A percentile compares a stretch with the other conserved stretches of the same genome.
These are phyloP conservation scores for Patella vulgata DNA, from an alignment of 1,140 invertebrate genomes.

Conservation along the genomic window DNA sequence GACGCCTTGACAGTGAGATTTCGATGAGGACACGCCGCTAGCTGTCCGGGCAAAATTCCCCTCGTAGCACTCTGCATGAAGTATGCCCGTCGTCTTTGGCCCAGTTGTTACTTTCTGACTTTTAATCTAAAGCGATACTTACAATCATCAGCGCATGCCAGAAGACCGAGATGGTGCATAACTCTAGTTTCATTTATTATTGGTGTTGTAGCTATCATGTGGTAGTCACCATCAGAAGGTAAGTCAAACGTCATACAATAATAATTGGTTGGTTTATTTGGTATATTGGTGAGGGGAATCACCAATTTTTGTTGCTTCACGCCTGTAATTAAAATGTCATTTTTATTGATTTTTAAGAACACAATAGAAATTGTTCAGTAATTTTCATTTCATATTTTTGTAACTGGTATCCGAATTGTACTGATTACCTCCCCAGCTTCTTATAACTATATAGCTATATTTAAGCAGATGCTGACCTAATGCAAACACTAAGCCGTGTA, in stretches of 20 bases:
- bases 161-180: constrained; percentile 47
- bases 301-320: not conserved
- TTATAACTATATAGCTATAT: no score
- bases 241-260: constrained; percentile 18
- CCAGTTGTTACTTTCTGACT: no score
- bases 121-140: no score
- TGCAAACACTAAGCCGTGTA: no score
- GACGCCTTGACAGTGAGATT: no score
- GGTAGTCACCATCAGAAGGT: constrained; percentile 11
- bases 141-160: constrained; percentile 37
- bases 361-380: not conserved
- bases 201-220: constrained; percentile 39
- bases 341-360: not conserved
- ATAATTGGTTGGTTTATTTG: constrained; percentile 11
- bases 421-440: no score
- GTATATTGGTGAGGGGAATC: not conserved
- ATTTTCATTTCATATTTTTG: not conserved
- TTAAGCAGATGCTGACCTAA: no score
- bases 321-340: not conserved
- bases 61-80: no score
- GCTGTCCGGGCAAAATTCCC: no score
- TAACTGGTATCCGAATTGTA: no score
- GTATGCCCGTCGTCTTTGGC: no score
- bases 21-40: no score
- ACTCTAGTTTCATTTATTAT: constrained; percentile 39